Conservation (phyloP, 2,888 invertebrate genomes). For the Tineola bisselliella region DNA sequence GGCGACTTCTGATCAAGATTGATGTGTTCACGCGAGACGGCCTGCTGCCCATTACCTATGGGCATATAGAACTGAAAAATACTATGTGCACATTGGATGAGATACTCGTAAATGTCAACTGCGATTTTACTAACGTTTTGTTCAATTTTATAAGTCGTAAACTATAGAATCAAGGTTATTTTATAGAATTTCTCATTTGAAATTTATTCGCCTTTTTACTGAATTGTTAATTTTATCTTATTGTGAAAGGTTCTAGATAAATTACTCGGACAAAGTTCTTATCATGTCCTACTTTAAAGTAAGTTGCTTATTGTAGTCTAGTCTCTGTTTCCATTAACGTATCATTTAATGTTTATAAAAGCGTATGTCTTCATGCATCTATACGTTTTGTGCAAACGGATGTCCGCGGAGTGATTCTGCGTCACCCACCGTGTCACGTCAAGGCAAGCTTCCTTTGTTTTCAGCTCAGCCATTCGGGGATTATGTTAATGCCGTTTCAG, state of each 20-base stretch:
- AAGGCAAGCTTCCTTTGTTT: conserved; percentile 39
- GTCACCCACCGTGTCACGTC: conserved; percentile 33
- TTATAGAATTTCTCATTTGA: no score
- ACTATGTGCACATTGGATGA: neutral
- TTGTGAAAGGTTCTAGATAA: no score
- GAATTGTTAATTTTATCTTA: no score
- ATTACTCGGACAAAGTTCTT: no score
- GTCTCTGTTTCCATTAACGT: no score
- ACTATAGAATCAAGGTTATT: neutral
- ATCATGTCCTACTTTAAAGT: no score
- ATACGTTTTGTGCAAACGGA: conserved; percentile 14
- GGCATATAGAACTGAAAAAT: neutral
- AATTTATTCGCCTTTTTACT: no score
- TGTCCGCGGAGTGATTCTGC: conserved; percentile 31
- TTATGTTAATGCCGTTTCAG: conserved; percentile 58
- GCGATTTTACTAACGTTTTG: neutral
- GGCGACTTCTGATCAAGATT: conserved; percentile 52
- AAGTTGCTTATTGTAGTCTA: no score
- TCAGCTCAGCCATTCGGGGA: conserved; percentile 42
- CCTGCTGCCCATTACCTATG: conserved; percentile 8
- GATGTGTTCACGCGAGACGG: conserved; percentile 26
- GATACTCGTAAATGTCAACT: neutral
- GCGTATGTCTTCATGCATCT: neutral
- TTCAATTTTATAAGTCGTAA: neutral
- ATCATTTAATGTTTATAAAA: no score